These are phyloP conservation scores for Crocodylus rhombifer DNA, from an alignment of 2,797 vertebrate genomes.

Conservation along the genomic window DNA sequence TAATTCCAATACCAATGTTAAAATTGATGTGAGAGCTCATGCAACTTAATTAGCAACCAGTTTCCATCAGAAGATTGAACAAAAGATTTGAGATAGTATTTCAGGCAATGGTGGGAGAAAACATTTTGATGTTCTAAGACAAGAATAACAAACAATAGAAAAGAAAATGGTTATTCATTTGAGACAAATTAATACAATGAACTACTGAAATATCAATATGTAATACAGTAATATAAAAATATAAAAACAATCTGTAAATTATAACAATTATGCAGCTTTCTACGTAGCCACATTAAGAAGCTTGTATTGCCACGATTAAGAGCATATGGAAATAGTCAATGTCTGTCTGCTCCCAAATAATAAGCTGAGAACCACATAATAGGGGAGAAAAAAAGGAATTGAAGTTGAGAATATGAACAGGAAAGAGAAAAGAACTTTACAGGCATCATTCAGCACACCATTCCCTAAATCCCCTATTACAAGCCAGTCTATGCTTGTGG, in stretches of 20 bases:
- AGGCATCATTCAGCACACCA: background rate
- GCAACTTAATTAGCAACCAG: background rate
- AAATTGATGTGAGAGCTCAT: background rate
- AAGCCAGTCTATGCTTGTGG: background rate
- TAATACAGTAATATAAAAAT: background rate
- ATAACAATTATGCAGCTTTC: background rate
- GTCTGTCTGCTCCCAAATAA: background rate
- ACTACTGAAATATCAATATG: rapidly evolving
- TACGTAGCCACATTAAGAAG: background rate
- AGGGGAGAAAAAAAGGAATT: background rate
- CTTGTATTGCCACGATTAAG: background rate
- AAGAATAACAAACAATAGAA: background rate
- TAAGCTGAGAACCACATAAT: background rate
- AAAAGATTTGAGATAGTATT: background rate
- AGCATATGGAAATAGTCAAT: background rate
- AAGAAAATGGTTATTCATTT: background rate
- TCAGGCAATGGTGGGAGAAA: background rate
- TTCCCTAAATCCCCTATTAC: background rate
- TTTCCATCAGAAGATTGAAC: background rate
- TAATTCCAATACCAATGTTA: background rate
- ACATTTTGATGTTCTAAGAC: background rate
- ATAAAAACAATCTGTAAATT: background rate
- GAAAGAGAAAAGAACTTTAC: background rate
- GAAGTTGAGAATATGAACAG: background rate
- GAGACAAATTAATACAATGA: background rate